A percentile compares a stretch with the other conserved stretches of the same genome.
Evolutionary conservation across 2,797 vertebrate species (phyloP).

Genomic region (Sorex maritimensis): DNA sequence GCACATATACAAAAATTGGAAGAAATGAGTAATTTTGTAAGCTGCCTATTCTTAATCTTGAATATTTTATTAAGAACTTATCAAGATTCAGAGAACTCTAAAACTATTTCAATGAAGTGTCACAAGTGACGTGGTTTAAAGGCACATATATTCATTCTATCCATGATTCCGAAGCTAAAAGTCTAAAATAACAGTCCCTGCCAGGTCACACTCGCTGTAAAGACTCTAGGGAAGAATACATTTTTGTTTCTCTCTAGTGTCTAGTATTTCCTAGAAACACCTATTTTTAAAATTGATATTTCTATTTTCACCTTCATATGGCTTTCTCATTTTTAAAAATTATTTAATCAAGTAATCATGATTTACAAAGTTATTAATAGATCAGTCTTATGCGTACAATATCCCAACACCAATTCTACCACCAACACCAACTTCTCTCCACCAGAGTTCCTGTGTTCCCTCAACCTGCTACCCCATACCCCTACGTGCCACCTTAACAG

Average conservation of each 20-base stretch:
- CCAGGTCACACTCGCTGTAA: neutral
- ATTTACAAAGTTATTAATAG: too few relatives aligned
- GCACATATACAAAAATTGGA: neutral
- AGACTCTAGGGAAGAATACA: too few relatives aligned
- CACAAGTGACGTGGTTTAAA: neutral
- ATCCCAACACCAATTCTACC: too few relatives aligned
- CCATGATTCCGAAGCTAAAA: neutral
- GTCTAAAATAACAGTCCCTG: neutral
- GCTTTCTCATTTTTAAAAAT: too few relatives aligned
- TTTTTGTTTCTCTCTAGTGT: neutral
- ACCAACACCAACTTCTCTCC: too few relatives aligned
- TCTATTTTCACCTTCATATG: neutral
- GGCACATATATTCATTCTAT: neutral
- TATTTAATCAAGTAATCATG: too few relatives aligned
- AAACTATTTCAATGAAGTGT: neutral
- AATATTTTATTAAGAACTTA: neutral
- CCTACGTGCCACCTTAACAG: too few relatives aligned
- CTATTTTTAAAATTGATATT: neutral
- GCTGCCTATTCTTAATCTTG: neutral
- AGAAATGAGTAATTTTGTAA: too few relatives aligned
- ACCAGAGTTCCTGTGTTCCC: too few relatives aligned
- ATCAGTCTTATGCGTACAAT: too few relatives aligned
- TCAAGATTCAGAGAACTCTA: too few relatives aligned
- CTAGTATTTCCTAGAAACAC: neutral
- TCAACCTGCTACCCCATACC: too few relatives aligned